phyloP scores from a whole-genome alignment of 2,113 vertebrate genomes.

The Bubo bubo region DNA sequence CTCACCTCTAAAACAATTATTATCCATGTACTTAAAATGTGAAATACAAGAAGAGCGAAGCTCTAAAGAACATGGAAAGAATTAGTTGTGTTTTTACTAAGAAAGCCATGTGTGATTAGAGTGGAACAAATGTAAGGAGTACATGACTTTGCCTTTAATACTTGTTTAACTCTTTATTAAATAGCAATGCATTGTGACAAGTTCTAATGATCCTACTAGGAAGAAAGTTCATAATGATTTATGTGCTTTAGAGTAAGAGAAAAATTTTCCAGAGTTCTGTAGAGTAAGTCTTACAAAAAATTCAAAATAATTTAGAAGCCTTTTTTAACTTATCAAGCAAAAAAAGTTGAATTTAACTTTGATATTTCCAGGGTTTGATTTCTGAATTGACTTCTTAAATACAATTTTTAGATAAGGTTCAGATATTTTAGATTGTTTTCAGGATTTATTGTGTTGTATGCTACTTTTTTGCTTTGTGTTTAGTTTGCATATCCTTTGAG shows the following conservation, averaged over 20 bases:
- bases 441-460: fast-evolving
- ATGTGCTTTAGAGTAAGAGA: background rate
- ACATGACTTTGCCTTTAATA: background rate
- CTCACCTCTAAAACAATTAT: background rate
- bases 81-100: background rate
- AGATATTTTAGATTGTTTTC: background rate
- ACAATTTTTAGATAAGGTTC: background rate
- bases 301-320: background rate
- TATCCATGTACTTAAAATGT: background rate
- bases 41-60: background rate
- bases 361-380: background rate
- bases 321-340: background rate
- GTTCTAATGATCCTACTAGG: background rate
- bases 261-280: background rate
- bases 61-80: background rate
- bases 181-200: background rate
- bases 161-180: background rate
- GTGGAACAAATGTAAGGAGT: background rate
- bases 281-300: background rate
- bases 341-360: background rate
- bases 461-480: background rate
- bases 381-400: background rate
- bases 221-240: background rate
- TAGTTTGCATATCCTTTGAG: background rate
- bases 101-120: background rate